Base-by-base conservation (phyloP, 2,888 invertebrate genomes). In the Drosophila anomelani region DNA sequence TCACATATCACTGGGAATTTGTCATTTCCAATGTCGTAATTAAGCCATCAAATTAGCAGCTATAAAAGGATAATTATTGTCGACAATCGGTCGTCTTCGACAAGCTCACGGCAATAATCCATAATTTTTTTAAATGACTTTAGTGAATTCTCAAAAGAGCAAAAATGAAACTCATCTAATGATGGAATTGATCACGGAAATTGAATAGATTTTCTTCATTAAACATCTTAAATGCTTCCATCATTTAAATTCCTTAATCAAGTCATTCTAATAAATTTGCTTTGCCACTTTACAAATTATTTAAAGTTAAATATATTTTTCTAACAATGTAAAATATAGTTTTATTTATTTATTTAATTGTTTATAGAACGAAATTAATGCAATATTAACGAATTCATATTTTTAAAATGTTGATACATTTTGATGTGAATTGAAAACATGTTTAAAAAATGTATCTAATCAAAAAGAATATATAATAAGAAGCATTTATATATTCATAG, bases 11-110 rank as follows among this genome's bases (percentile, higher is more conserved):
- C 54, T 51, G 34, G 26, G 34, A 56, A 44, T 62, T 73, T 73
- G 61, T 62, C 74, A 44, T 55, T 58, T 17, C 39, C 36, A 34
- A 57, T 63, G 34, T 43, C 41, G 36, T 56, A 74, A 72, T 75
- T 72, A 73, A 74, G 74, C 23, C 51, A 73, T 72, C 63, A 72
- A 38, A 63, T 51, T 38, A 56, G 41, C 56, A 56, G 41, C 47
- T 39, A 46, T 51, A 29, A 53, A 39, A 39, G 53, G 29, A 64
- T 58, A 47, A 58, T 74, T 64, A 53, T 47, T 64, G 4, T n/a
- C n/a, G 8, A 72, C 49, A 72, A 51, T 29, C 23, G 10, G 15
- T 13, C 46, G 17, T 36, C 17, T 46, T 34, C 1, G 23, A 47
- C 20, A 55, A 68, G n/a, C 54, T 59, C 36, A 17, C 13, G 13